Evolutionary conservation across 53 echinoderm and acorn worm genomes (phyloP).

Genomic region (Actinopyga echinites): DNA sequence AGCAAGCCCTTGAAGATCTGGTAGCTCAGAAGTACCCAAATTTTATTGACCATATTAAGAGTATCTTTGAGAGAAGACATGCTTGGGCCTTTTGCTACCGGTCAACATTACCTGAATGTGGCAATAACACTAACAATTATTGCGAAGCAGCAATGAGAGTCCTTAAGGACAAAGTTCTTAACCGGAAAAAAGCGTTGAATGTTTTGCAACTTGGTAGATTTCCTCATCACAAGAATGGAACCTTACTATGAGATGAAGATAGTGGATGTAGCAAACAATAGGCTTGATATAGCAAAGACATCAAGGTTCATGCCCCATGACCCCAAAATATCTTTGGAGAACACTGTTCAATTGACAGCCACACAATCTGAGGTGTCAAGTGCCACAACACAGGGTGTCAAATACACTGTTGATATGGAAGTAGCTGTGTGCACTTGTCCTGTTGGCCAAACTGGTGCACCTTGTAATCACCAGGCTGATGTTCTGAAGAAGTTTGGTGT

Average conservation of each 20-base stretch:
- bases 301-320: not conserved
- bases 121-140: not conserved
- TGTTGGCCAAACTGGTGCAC: conserved; percentile 48
- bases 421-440: conserved; percentile 48
- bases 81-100: not conserved
- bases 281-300: conserved; percentile 38
- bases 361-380: not conserved
- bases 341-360: not conserved
- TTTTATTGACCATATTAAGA: not conserved
- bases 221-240: not conserved
- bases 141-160: not conserved
- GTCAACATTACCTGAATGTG: not conserved
- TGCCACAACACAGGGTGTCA: not conserved
- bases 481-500: conserved; percentile 7
- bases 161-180: not conserved
- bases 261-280: conserved; percentile 2
- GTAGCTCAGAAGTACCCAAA: not conserved
- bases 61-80: not conserved
- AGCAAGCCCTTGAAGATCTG: not conserved
- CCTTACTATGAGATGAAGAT: not conserved
- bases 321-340: not conserved
- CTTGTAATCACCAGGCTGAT: conserved; percentile 54
- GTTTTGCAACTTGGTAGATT: not conserved
- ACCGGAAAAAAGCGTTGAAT: not conserved
- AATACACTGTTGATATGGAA: conserved; percentile 43